Evolutionary conservation across 2,113 vertebrate genomes (phyloP), one percentile per base, ranked within the genome.

Genomic region (Mesoclemmys tuberculata): DNA sequence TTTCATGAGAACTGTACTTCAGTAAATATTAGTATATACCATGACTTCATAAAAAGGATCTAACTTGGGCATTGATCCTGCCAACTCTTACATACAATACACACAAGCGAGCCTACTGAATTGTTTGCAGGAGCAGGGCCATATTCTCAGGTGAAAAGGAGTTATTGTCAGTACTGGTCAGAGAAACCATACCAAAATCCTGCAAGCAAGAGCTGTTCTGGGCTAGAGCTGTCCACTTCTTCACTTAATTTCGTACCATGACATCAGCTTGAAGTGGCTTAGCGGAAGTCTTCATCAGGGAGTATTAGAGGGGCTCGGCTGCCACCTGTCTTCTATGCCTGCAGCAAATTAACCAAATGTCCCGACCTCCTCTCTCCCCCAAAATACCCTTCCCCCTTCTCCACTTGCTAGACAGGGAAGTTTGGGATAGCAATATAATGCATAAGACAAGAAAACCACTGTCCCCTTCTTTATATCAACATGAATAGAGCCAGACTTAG

Each of bases 401-500:
- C 27, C 19, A 4, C n/a, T 71, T 71, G 16, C 49, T n/a, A 2
- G 80, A 82, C 16, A 87, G 58, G 1, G 8, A 52, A 2, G 9
- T 7, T n/a, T n/a, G n/a, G 6, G 38, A 86, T 2, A 5, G 46
- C 35, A 29, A 24, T 44, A 27, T 26, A 93, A 81, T 1, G 3
- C 5, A 29, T 41, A 90, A 77, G 26, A 87, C 61, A 93, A 74
- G 41, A 94, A 96, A 96, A 94, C n/a, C 75, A 79, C 82, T 87
- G 92, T 82, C 75, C 48, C 21, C 38, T 92, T 90, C 80, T 78
- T 86, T 41, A 54, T 68, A 80, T 79, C 79, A 93, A 81, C 90
- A 90, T 74, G 84, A 87, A 87, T 89, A 91, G 93, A 48, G 86
- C 14, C 61, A 91, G 80, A 94, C 4, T 85, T 83, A 96, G 74